Conservation (phyloP, 2,888 invertebrate species). For the Eugnorisma glareosa region DNA sequence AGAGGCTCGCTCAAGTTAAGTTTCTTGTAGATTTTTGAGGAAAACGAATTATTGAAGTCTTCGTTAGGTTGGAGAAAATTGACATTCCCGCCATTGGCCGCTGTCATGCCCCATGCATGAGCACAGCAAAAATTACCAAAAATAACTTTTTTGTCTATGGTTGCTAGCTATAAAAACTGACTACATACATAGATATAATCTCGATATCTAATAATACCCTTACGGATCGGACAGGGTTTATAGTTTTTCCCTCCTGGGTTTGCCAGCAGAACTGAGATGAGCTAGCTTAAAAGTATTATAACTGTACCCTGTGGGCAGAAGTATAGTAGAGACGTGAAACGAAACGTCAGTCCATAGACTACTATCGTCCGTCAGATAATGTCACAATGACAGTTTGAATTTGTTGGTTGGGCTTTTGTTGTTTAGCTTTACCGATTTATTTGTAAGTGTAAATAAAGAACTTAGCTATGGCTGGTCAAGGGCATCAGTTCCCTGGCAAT, state of each 20-base stretch:
- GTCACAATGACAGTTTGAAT: conserved; percentile 5
- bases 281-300: too few species aligned
- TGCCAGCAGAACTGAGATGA: too few species aligned
- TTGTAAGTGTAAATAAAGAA: not conserved
- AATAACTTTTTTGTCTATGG: not conserved
- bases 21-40: not conserved
- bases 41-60: not conserved
- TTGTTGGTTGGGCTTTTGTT: not conserved
- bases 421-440: not conserved
- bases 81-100: not conserved
- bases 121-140: not conserved
- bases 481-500: conserved; percentile 93
- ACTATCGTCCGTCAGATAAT: too few species aligned
- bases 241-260: too few species aligned
- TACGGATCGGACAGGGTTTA: too few species aligned
- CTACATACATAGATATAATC: too few species aligned
- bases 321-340: too few species aligned
- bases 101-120: too few species aligned
- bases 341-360: not conserved
- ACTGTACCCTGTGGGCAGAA: too few species aligned
- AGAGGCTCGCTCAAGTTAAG: not conserved
- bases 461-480: conserved; percentile 92
- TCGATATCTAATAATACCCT: too few species aligned
- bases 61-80: not conserved
- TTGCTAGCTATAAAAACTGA: not conserved